Conservation (phyloP, 92 coral and sea anemone species). For the Nematostella vectensis region DNA sequence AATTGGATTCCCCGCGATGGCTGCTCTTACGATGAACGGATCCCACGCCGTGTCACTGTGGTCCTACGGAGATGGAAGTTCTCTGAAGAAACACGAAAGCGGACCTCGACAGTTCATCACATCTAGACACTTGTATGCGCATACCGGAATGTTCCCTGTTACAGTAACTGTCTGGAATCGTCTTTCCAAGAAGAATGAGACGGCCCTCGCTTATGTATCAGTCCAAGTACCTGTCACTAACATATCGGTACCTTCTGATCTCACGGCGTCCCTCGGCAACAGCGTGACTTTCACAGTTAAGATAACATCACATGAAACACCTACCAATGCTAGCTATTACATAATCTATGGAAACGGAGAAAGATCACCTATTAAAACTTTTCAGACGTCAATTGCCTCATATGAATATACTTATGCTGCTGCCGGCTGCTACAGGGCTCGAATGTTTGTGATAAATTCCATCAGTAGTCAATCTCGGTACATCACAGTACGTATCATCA, state of each 20-base stretch:
- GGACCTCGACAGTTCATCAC: constrained; percentile 12
- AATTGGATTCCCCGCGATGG: constrained; percentile 33
- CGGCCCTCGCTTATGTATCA: constrained; percentile 7
- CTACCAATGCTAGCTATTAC: constrained; percentile 45
- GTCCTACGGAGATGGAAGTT: constrained; percentile 57
- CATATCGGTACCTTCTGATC: constrained; percentile 23
- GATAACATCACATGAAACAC: constrained; percentile 8
- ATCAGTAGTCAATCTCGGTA: too few relatives aligned
- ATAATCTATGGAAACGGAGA: constrained; percentile 52
- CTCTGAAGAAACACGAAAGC: constrained; percentile 9
- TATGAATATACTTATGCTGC: too few relatives aligned
- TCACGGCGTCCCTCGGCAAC: constrained; percentile 38
- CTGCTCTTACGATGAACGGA: constrained; percentile 49
- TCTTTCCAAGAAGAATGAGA: constrained; percentile 5
- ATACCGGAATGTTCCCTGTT: constrained; percentile 37
- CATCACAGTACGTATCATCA: too few relatives aligned
- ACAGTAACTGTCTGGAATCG: constrained; percentile 40
- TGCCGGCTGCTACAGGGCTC: too few relatives aligned
- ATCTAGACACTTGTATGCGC: constrained; percentile 20
- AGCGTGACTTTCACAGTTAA: constrained; percentile 23
- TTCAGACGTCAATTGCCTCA: too few relatives aligned
- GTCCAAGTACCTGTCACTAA: constrained; percentile 54
- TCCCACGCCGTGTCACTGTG: constrained; percentile 47
- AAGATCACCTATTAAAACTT: background rate
- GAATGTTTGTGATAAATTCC: too few relatives aligned